These are phyloP conservation scores for Drosophila prosaltans DNA, from an alignment of 1,140 invertebrate species.

Conservation along the genomic window DNA sequence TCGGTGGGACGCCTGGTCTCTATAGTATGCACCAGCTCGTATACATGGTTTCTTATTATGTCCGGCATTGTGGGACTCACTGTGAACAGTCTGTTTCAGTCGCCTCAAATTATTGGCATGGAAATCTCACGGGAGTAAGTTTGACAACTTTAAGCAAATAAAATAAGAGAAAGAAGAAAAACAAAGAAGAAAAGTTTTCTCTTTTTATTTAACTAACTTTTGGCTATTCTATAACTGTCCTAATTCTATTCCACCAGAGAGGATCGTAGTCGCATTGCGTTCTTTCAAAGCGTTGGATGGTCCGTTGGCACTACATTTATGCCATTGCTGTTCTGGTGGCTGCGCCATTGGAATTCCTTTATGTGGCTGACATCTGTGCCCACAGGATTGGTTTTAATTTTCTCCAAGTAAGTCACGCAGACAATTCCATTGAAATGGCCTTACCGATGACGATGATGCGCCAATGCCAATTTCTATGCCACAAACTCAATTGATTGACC, in stretches of 20 bases:
- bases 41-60: conserved; percentile 83
- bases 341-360: conserved; percentile 85
- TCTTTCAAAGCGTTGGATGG: conserved; percentile 84
- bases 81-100: conserved; percentile 84
- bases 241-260: conserved; percentile 52
- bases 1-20: conserved; percentile 82
- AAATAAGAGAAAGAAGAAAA: background rate
- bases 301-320: conserved; percentile 84
- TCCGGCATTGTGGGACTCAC: conserved; percentile 83
- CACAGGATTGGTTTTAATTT: conserved; percentile 82
- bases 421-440: conserved; percentile 40
- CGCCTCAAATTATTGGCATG: conserved; percentile 84
- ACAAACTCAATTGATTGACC: conserved; percentile 10
- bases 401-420: conserved; percentile 81
- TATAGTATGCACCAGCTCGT: conserved; percentile 82
- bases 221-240: background rate
- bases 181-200: conserved; percentile 35
- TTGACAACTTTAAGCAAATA: conserved; percentile 22
- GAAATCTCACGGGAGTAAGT: conserved; percentile 83
- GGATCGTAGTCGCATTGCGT: conserved; percentile 83
- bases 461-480: too few species aligned
- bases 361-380: conserved; percentile 83
- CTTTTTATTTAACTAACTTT: conserved; percentile 52
- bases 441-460: background rate
- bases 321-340: conserved; percentile 85